These are phyloP conservation scores for Sarcophaga carnaria DNA, from an alignment of 2,888 invertebrate species.

Conservation along the genomic window DNA sequence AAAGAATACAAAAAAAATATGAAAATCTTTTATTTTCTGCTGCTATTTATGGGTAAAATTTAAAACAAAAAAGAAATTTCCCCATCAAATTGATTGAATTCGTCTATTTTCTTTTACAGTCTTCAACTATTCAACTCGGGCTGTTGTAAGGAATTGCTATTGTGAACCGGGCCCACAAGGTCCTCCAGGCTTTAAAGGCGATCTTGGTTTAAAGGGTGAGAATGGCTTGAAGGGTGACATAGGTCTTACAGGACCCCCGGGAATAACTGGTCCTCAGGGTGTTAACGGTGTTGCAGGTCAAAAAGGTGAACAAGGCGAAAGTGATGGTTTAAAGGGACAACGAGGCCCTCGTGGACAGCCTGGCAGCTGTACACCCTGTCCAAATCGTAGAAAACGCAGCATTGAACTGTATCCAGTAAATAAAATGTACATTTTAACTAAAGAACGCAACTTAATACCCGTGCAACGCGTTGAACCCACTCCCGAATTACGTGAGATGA, in stretches of 20 bases:
- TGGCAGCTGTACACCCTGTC: constrained; percentile 28
- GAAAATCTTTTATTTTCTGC: constrained; percentile 19
- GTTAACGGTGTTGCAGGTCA: neutral
- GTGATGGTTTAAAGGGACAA: neutral
- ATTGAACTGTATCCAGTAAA: constrained; percentile 11
- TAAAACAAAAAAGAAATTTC: neutral
- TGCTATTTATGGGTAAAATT: constrained; percentile 47
- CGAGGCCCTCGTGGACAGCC: constrained; percentile 19
- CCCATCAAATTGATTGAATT: neutral
- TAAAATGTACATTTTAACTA: constrained; percentile 35
- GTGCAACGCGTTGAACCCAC: constrained; percentile 24
- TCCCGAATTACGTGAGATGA: neutral
- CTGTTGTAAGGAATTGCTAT: constrained; percentile 26
- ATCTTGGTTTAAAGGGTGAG: constrained; percentile 25
- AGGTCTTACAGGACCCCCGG: neutral
- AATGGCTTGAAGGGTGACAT: neutral
- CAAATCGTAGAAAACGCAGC: neutral
- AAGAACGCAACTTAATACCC: constrained; percentile 21
- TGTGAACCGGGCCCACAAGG: constrained; percentile 44
- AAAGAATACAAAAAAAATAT: neutral
- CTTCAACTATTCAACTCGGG: constrained; percentile 16
- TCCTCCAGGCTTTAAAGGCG: constrained; percentile 18
- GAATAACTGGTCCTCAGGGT: neutral
- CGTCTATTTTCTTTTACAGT: constrained; percentile 16
- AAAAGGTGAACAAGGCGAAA: neutral